Evolutionary conservation across 2,888 invertebrate species (phyloP).

Genomic region (Iphiclides podalirius): DNA sequence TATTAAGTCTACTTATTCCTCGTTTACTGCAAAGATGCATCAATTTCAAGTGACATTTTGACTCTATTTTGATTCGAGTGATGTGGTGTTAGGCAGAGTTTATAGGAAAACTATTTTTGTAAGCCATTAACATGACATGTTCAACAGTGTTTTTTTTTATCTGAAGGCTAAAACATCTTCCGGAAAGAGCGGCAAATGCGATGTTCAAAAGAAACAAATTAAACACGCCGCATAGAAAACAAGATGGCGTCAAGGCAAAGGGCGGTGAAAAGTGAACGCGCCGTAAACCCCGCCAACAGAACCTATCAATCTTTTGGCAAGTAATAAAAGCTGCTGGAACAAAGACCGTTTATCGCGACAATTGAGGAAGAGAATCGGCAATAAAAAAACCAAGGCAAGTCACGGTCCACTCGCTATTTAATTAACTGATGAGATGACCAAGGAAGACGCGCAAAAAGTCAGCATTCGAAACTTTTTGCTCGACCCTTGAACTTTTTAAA

Average conservation of each 20-base stretch:
- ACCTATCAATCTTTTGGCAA: slow-evolving; percentile 20
- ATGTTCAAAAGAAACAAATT: slow-evolving; percentile 1
- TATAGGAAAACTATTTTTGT: background rate
- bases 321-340: slow-evolving; percentile 22
- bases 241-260: slow-evolving; percentile 10
- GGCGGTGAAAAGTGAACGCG: slow-evolving; percentile 7
- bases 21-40: too few species aligned
- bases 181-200: background rate
- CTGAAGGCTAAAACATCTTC: background rate
- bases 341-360: slow-evolving; percentile 24
- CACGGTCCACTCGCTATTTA: slow-evolving; percentile 24
- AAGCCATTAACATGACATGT: background rate
- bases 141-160: background rate
- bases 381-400: slow-evolving; percentile 24
- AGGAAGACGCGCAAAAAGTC: slow-evolving; percentile 21
- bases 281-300: slow-evolving; percentile 10
- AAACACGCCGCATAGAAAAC: slow-evolving; percentile 4
- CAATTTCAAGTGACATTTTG: background rate
- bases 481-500: slow-evolving; percentile 23
- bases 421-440: slow-evolving; percentile 24
- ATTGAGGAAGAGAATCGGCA: slow-evolving; percentile 25
- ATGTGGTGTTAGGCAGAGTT: background rate
- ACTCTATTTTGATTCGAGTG: background rate
- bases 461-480: slow-evolving; percentile 20
- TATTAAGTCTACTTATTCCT: too few species aligned